These are phyloP conservation scores for Elysia chlorotica DNA, from an alignment of 1,140 invertebrate genomes.

Conservation along the genomic window DNA sequence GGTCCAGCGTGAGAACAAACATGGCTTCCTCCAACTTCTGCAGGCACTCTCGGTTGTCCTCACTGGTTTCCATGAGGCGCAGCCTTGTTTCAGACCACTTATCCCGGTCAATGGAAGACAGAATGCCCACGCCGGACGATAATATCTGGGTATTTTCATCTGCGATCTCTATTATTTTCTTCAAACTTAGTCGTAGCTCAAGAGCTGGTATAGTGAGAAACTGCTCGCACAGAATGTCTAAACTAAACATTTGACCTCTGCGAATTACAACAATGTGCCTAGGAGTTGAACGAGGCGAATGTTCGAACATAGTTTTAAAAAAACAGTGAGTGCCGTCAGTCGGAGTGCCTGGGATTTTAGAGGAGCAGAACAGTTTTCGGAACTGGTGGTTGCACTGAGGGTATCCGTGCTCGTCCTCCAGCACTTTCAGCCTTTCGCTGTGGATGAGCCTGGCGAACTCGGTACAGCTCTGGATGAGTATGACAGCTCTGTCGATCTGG, in stretches of 20 bases:
- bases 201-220: background rate
- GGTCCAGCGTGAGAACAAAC: conserved; percentile 12
- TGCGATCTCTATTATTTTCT: background rate
- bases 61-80: background rate
- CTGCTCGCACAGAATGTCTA: background rate
- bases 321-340: background rate
- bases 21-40: conserved; percentile 3
- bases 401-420: background rate
- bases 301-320: background rate
- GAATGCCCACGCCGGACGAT: background rate
- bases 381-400: conserved; percentile 5
- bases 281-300: background rate
- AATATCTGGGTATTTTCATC: too few species aligned
- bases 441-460: conserved; percentile 6
- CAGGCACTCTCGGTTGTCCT: background rate
- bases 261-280: conserved; percentile 14
- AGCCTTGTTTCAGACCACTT: background rate
- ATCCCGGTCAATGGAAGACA: background rate
- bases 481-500: background rate
- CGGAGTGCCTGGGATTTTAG: conserved; percentile 5
- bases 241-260: conserved; percentile 1
- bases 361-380: conserved; percentile 14
- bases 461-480: background rate
- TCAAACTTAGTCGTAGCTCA: background rate
- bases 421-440: background rate